phyloP scores from a whole-genome alignment of 2,113 vertebrate genomes.

The Podiceps cristatus region DNA sequence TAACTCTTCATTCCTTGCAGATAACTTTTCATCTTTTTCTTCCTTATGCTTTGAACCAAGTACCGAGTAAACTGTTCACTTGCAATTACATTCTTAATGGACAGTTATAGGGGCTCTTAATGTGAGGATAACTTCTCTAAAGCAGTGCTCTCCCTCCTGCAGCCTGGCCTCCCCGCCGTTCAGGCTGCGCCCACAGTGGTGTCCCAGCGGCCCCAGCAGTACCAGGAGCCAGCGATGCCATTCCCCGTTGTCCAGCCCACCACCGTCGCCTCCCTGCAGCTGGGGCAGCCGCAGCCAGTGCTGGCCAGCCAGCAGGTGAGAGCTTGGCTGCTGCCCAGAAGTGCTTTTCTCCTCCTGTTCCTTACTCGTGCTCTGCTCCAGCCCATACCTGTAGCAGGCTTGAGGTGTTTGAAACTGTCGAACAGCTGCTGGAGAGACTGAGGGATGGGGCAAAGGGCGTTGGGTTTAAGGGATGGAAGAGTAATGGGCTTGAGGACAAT shows the following conservation, averaged over 20 bases:
- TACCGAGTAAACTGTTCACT: rapidly evolving
- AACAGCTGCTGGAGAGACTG: not conserved
- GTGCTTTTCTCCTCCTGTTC: rapidly evolving
- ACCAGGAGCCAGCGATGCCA: constrained; percentile 73
- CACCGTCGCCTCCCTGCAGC: constrained; percentile 47
- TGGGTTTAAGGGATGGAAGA: not conserved
- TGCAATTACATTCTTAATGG: rapidly evolving
- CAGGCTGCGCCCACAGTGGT: not conserved
- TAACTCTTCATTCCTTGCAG: not conserved
- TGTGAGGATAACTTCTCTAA: not conserved
- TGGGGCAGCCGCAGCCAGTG: constrained; percentile 56
- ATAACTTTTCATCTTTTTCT: not conserved
- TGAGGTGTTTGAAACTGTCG: not conserved
- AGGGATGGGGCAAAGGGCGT: rapidly evolving
- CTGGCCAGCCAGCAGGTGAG: constrained; percentile 83
- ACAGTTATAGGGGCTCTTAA: rapidly evolving
- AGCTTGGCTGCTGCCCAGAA: not conserved
- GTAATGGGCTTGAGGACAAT: not conserved
- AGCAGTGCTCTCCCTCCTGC: not conserved
- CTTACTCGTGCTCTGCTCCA: rapidly evolving
- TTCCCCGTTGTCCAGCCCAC: constrained; percentile 68
- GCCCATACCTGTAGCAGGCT: rapidly evolving
- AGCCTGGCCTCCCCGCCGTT: constrained; percentile 58
- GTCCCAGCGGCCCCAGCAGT: constrained; percentile 69
- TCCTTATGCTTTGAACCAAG: not conserved